phyloP scores from a whole-genome alignment of 2,888 invertebrate genomes.

The Tachina lurida region DNA sequence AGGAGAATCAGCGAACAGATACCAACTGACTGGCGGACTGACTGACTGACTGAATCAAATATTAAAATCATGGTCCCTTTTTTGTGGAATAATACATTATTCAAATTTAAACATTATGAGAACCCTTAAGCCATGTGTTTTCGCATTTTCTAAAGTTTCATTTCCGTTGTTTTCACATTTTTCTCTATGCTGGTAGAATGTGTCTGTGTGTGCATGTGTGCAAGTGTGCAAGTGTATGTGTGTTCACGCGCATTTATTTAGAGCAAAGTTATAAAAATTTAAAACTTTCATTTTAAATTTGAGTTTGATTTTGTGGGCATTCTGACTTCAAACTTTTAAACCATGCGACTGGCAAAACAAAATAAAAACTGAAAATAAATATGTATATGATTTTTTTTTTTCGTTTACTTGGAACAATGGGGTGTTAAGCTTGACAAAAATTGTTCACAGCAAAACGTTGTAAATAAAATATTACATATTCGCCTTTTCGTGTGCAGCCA shows the following conservation, averaged over 20 bases:
- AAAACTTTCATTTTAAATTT: not conserved
- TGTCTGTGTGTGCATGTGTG: too few species aligned
- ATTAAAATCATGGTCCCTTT: slow-evolving; percentile 35
- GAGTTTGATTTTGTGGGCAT: not conserved
- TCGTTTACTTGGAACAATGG: not conserved
- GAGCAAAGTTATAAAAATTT: not conserved
- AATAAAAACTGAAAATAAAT: not conserved
- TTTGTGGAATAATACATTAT: slow-evolving; percentile 57
- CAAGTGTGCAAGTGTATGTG: not conserved
- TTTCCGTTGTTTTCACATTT: slow-evolving; percentile 24
- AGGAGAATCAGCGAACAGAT: not conserved
- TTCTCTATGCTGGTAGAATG: not conserved
- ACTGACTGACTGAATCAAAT: slow-evolving; percentile 18
- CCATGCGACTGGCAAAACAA: not conserved
- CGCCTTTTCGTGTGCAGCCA: too few species aligned
- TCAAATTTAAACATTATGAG: slow-evolving; percentile 63
- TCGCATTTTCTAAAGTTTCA: slow-evolving; percentile 55
- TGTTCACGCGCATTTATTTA: not conserved
- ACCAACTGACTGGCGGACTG: not conserved
- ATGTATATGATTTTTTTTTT: not conserved
- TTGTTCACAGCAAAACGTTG: not conserved
- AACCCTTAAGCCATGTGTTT: slow-evolving; percentile 66
- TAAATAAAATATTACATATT: too few species aligned
- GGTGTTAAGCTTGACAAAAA: not conserved
- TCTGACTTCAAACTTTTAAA: not conserved